These are phyloP conservation scores for Dryobotodes eremita DNA, from an alignment of 2,888 invertebrate species.

Conservation along the genomic window DNA sequence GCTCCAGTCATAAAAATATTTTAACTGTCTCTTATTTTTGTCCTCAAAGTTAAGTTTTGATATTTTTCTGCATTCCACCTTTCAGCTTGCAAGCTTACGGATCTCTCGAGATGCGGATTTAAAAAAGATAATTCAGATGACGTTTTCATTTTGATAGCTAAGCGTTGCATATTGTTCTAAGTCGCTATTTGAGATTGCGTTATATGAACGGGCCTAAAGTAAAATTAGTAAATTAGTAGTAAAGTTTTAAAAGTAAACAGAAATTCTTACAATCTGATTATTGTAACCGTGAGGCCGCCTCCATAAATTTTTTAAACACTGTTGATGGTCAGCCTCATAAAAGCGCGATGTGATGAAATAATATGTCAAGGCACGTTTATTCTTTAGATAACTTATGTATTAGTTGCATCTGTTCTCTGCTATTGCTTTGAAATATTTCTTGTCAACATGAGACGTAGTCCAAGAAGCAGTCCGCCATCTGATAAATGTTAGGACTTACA, in stretches of 20 bases:
- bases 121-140: neutral
- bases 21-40: neutral
- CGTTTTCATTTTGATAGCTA: constrained; percentile 2
- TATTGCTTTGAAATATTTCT: constrained; percentile 19
- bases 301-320: constrained; percentile 48
- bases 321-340: constrained; percentile 37
- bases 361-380: constrained; percentile 67
- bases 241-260: constrained; percentile 28
- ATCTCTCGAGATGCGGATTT: neutral
- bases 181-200: constrained; percentile 9
- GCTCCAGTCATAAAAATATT: neutral
- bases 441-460: neutral
- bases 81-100: neutral
- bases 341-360: constrained; percentile 61
- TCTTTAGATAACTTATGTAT: constrained; percentile 59
- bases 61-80: neutral
- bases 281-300: constrained; percentile 26
- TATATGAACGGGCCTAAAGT: neutral
- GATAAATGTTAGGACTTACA: neutral
- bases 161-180: constrained; percentile 1
- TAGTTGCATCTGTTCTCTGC: constrained; percentile 12
- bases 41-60: neutral
- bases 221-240: too few species aligned
- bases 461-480: neutral
- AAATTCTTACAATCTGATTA: constrained; percentile 9